Evolutionary conservation across 2,888 invertebrate species (phyloP), one percentile per base, ranked within the genome.

Genomic region (Peribatodes rhomboidaria): DNA sequence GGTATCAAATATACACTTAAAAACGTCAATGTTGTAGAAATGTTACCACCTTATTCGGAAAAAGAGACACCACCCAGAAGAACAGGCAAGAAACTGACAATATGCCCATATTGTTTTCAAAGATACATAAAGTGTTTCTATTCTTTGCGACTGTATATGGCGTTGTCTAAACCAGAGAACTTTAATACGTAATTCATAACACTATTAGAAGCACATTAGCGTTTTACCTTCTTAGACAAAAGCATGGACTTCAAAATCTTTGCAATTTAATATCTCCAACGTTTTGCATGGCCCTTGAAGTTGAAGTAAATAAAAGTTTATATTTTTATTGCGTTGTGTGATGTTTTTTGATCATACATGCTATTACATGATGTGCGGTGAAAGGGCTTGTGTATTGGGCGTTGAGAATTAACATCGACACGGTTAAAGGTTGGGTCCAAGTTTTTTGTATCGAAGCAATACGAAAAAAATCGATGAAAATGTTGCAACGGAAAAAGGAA

Each of bases 361-460:
- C 76, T 78, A 82, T 83, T 80, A 79, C 80, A 72, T 79, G 76
- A 76, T 72, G n/a, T n/a, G 53, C 77, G 87, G 89, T 87, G 82
- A 78, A 79, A 82, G 86, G 84, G 82, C 82, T 84, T 84, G 77
- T 78, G 75, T 80, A 76, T 72, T 75, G 72, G 55, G 54, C 27
- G 14, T 22, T 31, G 78, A 71, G 57, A 73, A 74, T 77, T 77
- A 76, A 69, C 61, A 67, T 71, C 58, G 62, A 54, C 68, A 70
- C 62, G 70, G 67, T 77, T 20, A 13, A 9, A 31, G 47, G 8
- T 20, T 13, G 13, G 7, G 11, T 10, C 8, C 18, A 50, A 50
- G 20, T 50, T 18, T 14, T 50, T 35, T 37, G 35, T 50, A 20
- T 50, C 20, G 35, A 18, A 35, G 7, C 35, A 20, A 13, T 10